These are phyloP conservation scores for Oriolus oriolus DNA, from an alignment of 2,113 vertebrate species.

Conservation along the genomic window DNA sequence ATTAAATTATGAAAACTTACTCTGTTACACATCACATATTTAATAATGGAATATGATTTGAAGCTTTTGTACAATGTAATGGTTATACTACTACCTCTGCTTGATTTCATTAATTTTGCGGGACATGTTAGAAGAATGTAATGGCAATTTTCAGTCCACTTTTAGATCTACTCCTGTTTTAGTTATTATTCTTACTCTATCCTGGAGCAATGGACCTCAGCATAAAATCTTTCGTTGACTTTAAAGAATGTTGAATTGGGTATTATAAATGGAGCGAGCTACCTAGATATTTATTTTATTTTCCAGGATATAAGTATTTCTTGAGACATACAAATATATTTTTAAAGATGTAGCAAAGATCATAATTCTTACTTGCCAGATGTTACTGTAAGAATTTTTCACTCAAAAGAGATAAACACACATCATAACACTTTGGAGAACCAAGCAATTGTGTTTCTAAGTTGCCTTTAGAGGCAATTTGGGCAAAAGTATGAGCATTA, in stretches of 20 bases:
- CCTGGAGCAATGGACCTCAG: background rate
- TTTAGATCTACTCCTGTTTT: background rate
- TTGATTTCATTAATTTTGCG: background rate
- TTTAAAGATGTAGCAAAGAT: background rate
- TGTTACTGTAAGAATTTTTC: background rate
- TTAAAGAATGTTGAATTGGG: background rate
- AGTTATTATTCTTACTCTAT: background rate
- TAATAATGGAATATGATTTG: background rate
- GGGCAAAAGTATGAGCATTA: background rate
- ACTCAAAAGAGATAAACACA: background rate
- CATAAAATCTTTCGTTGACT: background rate
- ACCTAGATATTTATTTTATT: background rate
- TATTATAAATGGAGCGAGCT: background rate
- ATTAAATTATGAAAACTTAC: background rate
- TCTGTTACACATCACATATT: background rate
- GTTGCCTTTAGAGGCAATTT: background rate
- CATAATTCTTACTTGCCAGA: background rate
- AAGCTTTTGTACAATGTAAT: background rate
- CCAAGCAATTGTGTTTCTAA: background rate
- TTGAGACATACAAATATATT: background rate
- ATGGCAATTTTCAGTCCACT: background rate
- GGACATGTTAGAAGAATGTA: background rate
- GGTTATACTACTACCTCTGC: background rate
- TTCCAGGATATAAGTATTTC: background rate
- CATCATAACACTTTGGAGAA: background rate